Evolutionary conservation across 2,113 vertebrate species (phyloP).

Genomic region (Anser cygnoides): DNA sequence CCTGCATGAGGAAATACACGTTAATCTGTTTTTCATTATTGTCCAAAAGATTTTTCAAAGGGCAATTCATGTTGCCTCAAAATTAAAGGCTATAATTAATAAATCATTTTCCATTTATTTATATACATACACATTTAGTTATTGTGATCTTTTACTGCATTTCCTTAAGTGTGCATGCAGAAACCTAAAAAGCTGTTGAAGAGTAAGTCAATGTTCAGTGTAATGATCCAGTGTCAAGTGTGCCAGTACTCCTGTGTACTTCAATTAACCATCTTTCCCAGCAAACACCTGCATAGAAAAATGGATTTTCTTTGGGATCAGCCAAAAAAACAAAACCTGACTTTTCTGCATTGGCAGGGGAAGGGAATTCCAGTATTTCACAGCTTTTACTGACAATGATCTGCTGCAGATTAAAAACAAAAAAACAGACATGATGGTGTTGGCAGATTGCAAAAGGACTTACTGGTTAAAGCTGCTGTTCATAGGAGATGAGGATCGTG

Average conservation of each 20-base stretch:
- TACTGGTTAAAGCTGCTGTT: slow-evolving; percentile 65
- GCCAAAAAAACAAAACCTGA: neutral
- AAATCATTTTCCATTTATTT: slow-evolving; percentile 47
- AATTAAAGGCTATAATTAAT: slow-evolving; percentile 32
- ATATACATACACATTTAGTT: slow-evolving; percentile 13
- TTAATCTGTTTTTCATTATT: slow-evolving; percentile 56
- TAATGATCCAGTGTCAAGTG: neutral
- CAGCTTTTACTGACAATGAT: slow-evolving; percentile 62
- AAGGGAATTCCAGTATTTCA: slow-evolving; percentile 50
- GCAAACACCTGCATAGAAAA: neutral
- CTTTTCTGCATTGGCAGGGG: neutral
- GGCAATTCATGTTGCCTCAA: neutral
- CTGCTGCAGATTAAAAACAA: slow-evolving; percentile 60
- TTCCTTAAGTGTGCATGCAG: neutral
- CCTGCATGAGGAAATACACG: slow-evolving; percentile 26
- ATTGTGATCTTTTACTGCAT: neutral
- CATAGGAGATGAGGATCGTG: slow-evolving; percentile 35
- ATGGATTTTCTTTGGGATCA: neutral
- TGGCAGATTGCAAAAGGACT: slow-evolving; percentile 67
- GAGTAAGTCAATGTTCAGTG: neutral
- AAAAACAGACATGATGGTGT: slow-evolving; percentile 46
- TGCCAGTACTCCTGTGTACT: neutral
- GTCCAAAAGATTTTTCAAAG: slow-evolving; percentile 10
- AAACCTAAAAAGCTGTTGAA: neutral
- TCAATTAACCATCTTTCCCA: neutral